Conservation (phyloP, 2,797 vertebrate species). For the Trachurus trachurus region DNA sequence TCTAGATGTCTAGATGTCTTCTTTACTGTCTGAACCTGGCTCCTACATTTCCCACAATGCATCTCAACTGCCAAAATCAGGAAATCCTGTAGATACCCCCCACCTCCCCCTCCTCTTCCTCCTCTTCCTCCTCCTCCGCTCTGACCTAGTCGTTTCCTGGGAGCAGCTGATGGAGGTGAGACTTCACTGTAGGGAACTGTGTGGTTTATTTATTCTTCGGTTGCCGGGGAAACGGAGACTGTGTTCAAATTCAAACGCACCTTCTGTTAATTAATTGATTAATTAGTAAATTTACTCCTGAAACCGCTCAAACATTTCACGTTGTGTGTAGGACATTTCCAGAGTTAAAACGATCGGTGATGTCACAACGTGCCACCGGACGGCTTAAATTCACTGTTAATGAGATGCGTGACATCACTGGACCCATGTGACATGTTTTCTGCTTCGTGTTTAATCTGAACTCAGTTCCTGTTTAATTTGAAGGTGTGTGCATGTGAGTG, state of each 20-base stretch:
- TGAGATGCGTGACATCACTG: slow-evolving; percentile 1
- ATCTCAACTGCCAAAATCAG: background rate
- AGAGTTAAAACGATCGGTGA: background rate
- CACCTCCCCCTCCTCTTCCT: background rate
- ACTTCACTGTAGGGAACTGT: background rate
- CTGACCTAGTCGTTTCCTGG: background rate
- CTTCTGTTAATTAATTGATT: background rate
- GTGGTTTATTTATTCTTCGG: background rate
- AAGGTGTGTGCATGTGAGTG: background rate
- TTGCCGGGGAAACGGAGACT: background rate
- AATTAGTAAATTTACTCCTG: no score
- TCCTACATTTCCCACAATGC: slow-evolving; percentile 23
- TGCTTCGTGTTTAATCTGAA: background rate
- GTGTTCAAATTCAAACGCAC: background rate
- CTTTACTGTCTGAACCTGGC: background rate
- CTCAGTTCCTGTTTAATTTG: background rate
- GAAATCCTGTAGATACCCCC: background rate
- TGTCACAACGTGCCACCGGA: background rate
- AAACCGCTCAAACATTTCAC: background rate
- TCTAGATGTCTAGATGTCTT: no score
- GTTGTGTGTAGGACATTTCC: background rate
- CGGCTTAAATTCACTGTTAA: background rate
- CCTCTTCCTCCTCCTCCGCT: background rate
- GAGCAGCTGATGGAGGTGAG: background rate
- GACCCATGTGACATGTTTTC: background rate